Evolutionary conservation across 2,113 vertebrate species (phyloP).

Genomic region (Gymnorhina tibicen): DNA sequence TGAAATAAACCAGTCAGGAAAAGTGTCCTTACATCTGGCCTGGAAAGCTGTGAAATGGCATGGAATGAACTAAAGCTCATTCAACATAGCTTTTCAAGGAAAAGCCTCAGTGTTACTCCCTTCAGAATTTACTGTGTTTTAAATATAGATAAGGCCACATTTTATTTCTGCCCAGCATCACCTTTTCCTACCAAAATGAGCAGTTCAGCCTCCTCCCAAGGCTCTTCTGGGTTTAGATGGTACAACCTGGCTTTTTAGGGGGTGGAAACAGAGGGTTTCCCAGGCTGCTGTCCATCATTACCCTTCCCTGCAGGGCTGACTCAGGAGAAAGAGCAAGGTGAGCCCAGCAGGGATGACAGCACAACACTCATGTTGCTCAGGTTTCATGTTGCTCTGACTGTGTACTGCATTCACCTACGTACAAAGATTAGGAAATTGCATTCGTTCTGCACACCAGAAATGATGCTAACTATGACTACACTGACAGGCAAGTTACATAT

Average conservation of each 20-base stretch:
- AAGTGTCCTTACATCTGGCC: neutral
- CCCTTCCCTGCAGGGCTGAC: neutral
- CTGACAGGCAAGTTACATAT: neutral
- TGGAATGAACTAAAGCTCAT: neutral
- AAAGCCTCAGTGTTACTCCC: neutral
- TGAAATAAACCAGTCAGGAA: neutral
- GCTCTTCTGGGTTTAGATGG: neutral
- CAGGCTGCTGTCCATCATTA: neutral
- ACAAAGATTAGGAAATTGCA: neutral
- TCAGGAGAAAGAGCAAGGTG: neutral
- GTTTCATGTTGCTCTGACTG: neutral
- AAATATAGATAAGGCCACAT: neutral
- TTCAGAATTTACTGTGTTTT: neutral
- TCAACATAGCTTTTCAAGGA: neutral
- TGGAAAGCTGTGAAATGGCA: neutral
- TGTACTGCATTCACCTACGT: neutral
- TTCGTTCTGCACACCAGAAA: neutral
- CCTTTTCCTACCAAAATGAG: neutral
- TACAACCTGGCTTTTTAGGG: neutral
- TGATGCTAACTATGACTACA: neutral
- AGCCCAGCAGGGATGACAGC: neutral
- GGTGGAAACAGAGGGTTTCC: neutral
- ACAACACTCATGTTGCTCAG: neutral
- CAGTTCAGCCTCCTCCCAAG: neutral
- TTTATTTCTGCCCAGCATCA: neutral